Conservation (phyloP, 2,113 vertebrate species). For the Gambusia affinis region DNA sequence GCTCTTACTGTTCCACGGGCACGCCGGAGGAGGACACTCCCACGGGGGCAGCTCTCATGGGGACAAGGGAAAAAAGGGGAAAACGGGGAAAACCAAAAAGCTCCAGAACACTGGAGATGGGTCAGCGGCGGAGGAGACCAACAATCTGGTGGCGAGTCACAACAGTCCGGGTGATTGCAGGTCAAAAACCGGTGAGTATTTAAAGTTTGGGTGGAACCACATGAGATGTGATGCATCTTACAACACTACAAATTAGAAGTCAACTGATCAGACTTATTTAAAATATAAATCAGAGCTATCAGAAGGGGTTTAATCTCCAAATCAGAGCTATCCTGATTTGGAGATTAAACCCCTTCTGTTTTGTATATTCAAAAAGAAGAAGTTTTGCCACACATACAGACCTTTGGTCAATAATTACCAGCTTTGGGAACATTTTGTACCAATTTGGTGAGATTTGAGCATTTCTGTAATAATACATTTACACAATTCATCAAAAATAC, state of each 20-base stretch:
- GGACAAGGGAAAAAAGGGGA: conserved; percentile 72
- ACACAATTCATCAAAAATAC: neutral
- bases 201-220: neutral
- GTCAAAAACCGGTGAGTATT: conserved; percentile 57
- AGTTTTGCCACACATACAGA: no score
- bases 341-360: neutral
- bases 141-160: conserved; percentile 88
- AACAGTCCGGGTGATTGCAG: conserved; percentile 84
- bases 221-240: neutral
- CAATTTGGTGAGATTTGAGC: neutral
- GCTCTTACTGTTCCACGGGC: conserved; percentile 93
- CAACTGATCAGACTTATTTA: neutral
- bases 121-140: conserved; percentile 88
- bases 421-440: neutral
- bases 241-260: neutral
- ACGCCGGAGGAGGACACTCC: conserved; percentile 86
- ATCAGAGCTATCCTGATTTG: neutral
- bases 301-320: no score
- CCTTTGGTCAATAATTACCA: neutral
- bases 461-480: neutral
- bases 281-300: neutral
- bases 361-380: no score
- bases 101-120: conserved; percentile 65
- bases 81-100: conserved; percentile 60
- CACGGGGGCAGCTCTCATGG: conserved; percentile 82